Evolutionary conservation across 1,140 invertebrate species (phyloP), one percentile per base, ranked within the genome.

Genomic region (Pristionchus pacificus): DNA sequence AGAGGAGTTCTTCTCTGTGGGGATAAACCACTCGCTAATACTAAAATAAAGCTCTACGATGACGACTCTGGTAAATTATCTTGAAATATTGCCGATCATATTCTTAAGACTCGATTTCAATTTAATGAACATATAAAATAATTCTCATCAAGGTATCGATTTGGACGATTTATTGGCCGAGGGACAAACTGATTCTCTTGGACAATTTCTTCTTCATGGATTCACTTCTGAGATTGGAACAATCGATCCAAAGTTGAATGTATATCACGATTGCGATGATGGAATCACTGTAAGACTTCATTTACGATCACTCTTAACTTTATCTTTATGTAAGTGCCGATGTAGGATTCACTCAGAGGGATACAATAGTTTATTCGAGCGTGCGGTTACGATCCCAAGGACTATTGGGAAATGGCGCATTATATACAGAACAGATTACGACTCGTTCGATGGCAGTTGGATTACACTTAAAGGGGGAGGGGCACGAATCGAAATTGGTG

Each of bases 21-120:
- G 2, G 65, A 67, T 24, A 31, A 49, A 27, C 65, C 65, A 25
- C 65, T 67, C 2, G 33, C 65, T 15, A 59, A 67, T 58, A 67
- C 33, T 38, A 67, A 33, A 14, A 38, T 67, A 25, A 67, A 67
- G 65, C 33, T 67, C 15, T 67, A 58, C 27, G 65, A 67, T 58
- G 58, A 67, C 25, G 65, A 67, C 65, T 25, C 38, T 15, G 38
- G 19, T 49, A 49, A 19, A 19, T n/a, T n/a, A n/a, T n/a, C n/a
- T n/a, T n/a, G n/a, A n/a, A n/a, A n/a, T n/a, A n/a, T n/a, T n/a
- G n/a, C n/a, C n/a, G n/a, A n/a, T n/a, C n/a, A n/a, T n/a, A n/a
- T n/a, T n/a, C n/a, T n/a, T n/a, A n/a, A n/a, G 6, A 49, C 38
- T 10, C 6, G 6, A 49, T 19, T 49, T 49, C 38, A 49, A 19